Evolutionary conservation across 2,797 vertebrate genomes (phyloP).

Genomic region (Catostomus latipinnis): DNA sequence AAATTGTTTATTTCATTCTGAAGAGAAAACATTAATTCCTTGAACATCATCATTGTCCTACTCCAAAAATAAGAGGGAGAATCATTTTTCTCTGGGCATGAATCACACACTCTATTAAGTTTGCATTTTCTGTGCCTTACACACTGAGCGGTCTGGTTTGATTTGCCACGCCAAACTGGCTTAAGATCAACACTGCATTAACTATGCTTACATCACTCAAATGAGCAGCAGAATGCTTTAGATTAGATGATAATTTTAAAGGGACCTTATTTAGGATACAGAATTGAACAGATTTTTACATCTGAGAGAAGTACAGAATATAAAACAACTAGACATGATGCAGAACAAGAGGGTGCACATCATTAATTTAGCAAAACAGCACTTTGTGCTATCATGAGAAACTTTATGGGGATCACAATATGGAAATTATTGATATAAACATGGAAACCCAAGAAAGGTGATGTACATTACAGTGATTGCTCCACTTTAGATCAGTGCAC

Average conservation of each 20-base stretch:
- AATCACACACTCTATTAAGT: conserved; percentile 36
- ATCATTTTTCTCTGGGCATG: conserved; percentile 48
- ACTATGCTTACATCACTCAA: conserved; percentile 14
- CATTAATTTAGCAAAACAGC: conserved; percentile 50
- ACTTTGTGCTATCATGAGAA: conserved; percentile 34
- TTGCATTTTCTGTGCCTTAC: conserved; percentile 13
- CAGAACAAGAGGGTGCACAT: conserved; percentile 15
- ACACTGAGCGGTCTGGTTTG: conserved; percentile 26
- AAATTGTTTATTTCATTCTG: not conserved
- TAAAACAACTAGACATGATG: conserved; percentile 5
- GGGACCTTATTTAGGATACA: conserved; percentile 25
- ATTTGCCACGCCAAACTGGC: conserved; percentile 25
- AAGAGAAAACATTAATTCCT: conserved; percentile 18
- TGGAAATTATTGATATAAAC: conserved; percentile 54
- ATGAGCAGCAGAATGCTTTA: conserved; percentile 26
- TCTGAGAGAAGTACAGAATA: conserved; percentile 8
- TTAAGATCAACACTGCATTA: conserved; percentile 18
- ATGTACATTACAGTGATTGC: conserved; percentile 51
- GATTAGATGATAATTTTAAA: not conserved
- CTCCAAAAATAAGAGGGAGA: conserved; percentile 47
- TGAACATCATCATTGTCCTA: conserved; percentile 38
- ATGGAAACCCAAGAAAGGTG: conserved; percentile 42
- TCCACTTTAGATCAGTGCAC: conserved; percentile 50
- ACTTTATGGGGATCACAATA: conserved; percentile 63
- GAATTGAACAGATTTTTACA: conserved; percentile 13